Evolutionary conservation across 2,797 vertebrate species (phyloP), one percentile per base, ranked within the genome.

Genomic region (Sebastes trivittatus): DNA sequence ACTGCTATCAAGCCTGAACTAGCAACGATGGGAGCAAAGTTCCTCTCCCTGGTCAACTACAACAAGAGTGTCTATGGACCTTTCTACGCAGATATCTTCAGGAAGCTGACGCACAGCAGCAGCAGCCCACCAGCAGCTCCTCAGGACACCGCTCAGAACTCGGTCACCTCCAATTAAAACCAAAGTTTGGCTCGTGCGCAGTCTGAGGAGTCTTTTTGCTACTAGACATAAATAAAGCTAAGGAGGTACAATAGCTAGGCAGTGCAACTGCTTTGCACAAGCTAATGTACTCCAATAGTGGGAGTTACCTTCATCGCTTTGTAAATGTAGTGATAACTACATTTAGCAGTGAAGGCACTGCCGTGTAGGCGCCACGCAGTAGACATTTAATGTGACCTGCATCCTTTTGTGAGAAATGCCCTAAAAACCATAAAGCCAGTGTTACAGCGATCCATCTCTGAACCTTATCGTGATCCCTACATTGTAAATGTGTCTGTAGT

Each of bases 11-110:
- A 97, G 73, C 87, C 93, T 0, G 98, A 99, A 87, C 93, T 99
- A 20, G 93, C 95, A 63, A 60, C 84, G 0, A 55, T 98, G 32
- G 97, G 96, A 63, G 94, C 92, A 65, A 97, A 95, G 66, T 99
- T 97, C 34, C 89, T 95, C 30, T 95, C 89, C 90, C 95, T 99
- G 67, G 96, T 98, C 64, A 97, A 97, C 91, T 97, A 97, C 90
- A 99, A 99, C 95, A 97, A 95, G 85, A 93, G 94, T 80, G 97
- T 98, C 8, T 99, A 98, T 42, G 96, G 97, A 94, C 97, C 97
- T 22, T 98, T 97, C 90, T 99, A 99, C 70, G 95, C 96, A 5
- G 96, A 94, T 78, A 97, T 99, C 93, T 95, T 99, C 54, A 97
- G 94, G 89, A 97, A 96, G 88, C 92, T 99, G 72, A 95, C 99